Evolutionary conservation across 2,888 invertebrate species (phyloP).

Genomic region (Parnassius mnemosyne): DNA sequence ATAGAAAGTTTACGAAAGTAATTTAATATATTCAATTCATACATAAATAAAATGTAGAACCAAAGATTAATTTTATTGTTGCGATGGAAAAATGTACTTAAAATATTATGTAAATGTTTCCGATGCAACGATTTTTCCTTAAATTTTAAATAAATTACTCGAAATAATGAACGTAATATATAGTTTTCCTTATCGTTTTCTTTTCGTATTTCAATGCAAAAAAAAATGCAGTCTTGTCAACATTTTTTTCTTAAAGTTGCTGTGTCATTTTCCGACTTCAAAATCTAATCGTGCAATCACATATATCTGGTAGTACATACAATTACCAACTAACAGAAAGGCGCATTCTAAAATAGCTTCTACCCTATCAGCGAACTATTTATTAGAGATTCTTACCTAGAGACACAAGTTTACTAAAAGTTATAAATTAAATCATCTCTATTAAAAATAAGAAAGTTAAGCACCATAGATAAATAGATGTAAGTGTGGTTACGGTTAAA

Average conservation of each 20-base stretch:
- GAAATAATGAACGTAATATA: too few relatives aligned
- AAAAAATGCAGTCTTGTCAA: too few relatives aligned
- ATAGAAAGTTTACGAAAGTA: too few relatives aligned
- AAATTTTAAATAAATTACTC: too few relatives aligned
- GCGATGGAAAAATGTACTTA: too few relatives aligned
- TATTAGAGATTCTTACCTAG: slow-evolving; percentile 35
- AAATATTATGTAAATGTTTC: too few relatives aligned
- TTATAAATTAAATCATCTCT: slow-evolving; percentile 9
- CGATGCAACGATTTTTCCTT: too few relatives aligned
- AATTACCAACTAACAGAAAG: slow-evolving; percentile 63
- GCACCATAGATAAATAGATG: slow-evolving; percentile 11
- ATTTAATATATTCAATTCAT: too few relatives aligned
- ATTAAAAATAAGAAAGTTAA: slow-evolving; percentile 8
- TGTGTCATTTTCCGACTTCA: slow-evolving; percentile 26
- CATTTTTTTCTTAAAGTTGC: slow-evolving; percentile 8
- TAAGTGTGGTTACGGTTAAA: background rate
- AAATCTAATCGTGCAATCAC: slow-evolving; percentile 63
- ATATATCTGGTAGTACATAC: slow-evolving; percentile 58
- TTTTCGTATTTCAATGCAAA: too few relatives aligned
- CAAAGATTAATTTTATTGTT: too few relatives aligned
- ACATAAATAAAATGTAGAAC: too few relatives aligned
- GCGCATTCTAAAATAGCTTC: slow-evolving; percentile 53
- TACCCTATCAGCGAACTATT: slow-evolving; percentile 38
- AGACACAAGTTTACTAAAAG: slow-evolving; percentile 32
- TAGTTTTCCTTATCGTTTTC: too few relatives aligned